Percentiles rank a stretch among this genome's conserved stretches.
phyloP scores from a whole-genome alignment of 2,113 vertebrate species.

The Tyto alba region DNA sequence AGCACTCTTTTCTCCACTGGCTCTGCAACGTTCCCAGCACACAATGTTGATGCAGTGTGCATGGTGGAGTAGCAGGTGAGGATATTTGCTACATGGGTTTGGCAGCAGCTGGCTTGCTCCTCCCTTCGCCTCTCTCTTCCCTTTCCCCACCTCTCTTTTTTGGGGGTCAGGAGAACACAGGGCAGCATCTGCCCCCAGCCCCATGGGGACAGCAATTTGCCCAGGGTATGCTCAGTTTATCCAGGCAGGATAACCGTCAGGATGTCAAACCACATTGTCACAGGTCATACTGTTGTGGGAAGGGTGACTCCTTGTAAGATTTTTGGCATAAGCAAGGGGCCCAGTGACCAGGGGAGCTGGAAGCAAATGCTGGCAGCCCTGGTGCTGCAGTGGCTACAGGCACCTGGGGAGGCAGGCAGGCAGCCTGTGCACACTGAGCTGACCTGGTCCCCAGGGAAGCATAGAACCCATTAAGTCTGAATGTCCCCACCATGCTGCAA shows the following conservation, averaged over 20 bases:
- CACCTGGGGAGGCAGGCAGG: not conserved
- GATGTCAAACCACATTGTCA: not conserved
- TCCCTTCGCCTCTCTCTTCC: not conserved
- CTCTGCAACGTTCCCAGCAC: not conserved
- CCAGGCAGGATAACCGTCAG: not conserved
- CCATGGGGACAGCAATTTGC: not conserved
- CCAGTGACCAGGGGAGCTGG: not conserved
- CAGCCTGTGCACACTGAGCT: not conserved
- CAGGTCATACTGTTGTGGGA: not conserved
- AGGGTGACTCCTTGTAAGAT: not conserved
- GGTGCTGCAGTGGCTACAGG: not conserved
- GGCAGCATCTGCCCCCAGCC: not conserved
- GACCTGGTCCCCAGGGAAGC: not conserved
- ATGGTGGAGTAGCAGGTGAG: accelerated
- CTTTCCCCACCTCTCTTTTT: not conserved
- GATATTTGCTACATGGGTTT: not conserved
- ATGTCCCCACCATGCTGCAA: not conserved
- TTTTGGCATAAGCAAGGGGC: not conserved
- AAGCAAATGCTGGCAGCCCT: not conserved
- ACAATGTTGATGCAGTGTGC: accelerated
- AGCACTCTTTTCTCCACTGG: not conserved
- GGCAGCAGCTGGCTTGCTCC: not conserved
- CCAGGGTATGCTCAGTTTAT: not conserved
- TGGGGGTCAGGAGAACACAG: not conserved
- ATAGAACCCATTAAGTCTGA: not conserved